Conservation (phyloP, 2,888 invertebrate genomes). For the Brachyptera risi region DNA sequence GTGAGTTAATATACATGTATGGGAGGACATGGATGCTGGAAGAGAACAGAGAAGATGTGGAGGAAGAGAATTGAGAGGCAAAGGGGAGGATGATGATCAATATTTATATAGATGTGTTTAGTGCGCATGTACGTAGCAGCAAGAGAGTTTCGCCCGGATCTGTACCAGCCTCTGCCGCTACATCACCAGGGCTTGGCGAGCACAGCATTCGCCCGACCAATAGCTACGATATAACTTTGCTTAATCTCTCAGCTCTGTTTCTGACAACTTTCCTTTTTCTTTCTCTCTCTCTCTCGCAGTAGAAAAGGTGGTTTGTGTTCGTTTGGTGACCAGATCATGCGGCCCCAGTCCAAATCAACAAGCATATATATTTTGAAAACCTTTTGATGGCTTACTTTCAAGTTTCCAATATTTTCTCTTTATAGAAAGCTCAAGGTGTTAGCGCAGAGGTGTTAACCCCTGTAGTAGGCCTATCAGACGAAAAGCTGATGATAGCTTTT, state of each 20-base stretch:
- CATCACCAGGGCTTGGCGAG: neutral
- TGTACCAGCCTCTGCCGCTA: neutral
- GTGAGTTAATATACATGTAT: neutral
- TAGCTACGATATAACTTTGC: neutral
- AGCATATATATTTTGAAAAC: no score
- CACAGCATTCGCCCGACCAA: neutral
- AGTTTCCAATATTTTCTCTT: no score
- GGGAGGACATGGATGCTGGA: neutral
- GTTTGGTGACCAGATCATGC: no score
- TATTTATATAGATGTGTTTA: constrained; percentile 3
- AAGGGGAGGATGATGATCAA: constrained; percentile 14
- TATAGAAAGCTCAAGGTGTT: no score
- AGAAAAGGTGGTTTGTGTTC: no score
- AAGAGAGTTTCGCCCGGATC: constrained; percentile 8
- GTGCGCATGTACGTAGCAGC: constrained; percentile 5
- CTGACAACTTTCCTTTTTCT: constrained; percentile 14
- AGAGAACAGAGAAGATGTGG: neutral
- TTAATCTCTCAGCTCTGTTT: constrained; percentile 11
- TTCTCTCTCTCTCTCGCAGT: no score
- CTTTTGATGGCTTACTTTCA: no score
- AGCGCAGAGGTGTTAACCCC: no score
- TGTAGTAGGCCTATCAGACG: no score
- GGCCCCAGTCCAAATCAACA: no score
- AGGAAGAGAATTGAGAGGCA: neutral
- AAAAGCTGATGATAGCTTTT: no score